A percentile compares a stretch with the other conserved stretches of the same genome.
phyloP scores from a whole-genome alignment of 2,113 vertebrate species.

The Mormoops blainvillei region DNA sequence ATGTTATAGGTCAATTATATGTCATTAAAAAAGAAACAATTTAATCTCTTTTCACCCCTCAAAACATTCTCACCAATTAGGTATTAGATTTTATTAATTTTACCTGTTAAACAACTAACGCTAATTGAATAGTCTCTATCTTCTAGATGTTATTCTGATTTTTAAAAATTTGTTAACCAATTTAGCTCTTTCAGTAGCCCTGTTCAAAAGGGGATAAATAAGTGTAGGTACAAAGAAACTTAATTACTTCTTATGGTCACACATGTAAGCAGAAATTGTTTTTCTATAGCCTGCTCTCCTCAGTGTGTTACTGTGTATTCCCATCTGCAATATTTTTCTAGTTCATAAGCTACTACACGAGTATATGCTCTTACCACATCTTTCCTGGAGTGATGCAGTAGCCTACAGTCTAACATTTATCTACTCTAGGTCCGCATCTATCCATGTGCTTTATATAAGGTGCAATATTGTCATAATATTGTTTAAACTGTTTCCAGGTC shows the following conservation, averaged over 20 bases:
- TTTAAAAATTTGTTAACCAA: not conserved
- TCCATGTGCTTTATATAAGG: not conserved
- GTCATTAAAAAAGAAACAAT: not conserved
- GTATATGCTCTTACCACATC: not conserved
- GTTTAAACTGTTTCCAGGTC: not conserved
- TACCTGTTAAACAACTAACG: not conserved
- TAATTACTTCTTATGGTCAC: not conserved
- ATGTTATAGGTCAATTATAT: not conserved
- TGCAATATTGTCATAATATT: not conserved
- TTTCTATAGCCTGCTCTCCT: not conserved
- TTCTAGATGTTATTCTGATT: not conserved
- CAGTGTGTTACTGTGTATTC: not conserved
- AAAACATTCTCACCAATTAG: not conserved
- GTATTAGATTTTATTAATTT: not conserved
- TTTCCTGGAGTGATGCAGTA: not conserved
- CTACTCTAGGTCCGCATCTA: not conserved
- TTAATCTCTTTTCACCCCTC: not conserved
- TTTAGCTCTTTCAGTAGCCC: not conserved
- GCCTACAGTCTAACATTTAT: not conserved
- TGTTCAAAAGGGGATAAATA: not conserved
- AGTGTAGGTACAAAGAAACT: not conserved
- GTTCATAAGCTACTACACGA: not conserved
- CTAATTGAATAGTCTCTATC: not conserved
- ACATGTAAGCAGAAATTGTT: not conserved
- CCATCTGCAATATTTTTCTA: not conserved